Conservation (phyloP, 1,140 invertebrate genomes). For the Globodera rostochiensis region DNA sequence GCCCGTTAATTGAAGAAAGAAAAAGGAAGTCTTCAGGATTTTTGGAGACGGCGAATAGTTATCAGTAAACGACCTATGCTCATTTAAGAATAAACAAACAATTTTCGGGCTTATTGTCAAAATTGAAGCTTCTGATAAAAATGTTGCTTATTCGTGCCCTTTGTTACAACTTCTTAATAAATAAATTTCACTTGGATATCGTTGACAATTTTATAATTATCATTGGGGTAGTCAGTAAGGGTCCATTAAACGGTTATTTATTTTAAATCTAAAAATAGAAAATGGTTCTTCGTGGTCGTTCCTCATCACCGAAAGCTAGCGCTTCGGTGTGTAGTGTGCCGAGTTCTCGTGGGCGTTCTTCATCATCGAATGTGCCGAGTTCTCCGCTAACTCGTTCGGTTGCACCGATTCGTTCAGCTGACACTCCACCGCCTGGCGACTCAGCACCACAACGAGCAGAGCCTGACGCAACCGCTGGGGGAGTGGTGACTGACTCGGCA, state of each 20-base stretch:
- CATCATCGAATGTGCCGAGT: constrained; percentile 34
- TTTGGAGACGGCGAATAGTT: not conserved
- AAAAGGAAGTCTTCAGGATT: not conserved
- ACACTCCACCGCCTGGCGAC: constrained; percentile 15
- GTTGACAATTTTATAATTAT: too few species aligned
- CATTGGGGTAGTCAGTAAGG: too few species aligned
- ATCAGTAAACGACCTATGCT: not conserved
- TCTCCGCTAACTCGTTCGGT: constrained; percentile 21
- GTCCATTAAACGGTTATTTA: too few species aligned
- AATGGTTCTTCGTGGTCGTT: constrained; percentile 38
- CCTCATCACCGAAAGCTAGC: constrained; percentile 39
- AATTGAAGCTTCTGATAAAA: too few species aligned
- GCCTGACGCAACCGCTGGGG: constrained; percentile 65
- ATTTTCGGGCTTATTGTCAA: too few species aligned
- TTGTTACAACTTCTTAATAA: not conserved
- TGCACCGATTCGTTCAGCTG: constrained; percentile 20
- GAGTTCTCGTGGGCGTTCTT: constrained; percentile 36
- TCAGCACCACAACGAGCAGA: constrained; percentile 53
- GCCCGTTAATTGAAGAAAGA: constrained; percentile 2
- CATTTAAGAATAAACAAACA: not conserved
- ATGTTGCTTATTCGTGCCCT: too few species aligned
- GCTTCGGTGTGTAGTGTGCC: constrained; percentile 42
- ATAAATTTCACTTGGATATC: not conserved
- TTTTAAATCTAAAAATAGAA: not conserved
- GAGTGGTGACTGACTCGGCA: constrained; percentile 66